Base-by-base conservation (phyloP, 2,113 vertebrate species). In the Neogobius melanostomus region DNA sequence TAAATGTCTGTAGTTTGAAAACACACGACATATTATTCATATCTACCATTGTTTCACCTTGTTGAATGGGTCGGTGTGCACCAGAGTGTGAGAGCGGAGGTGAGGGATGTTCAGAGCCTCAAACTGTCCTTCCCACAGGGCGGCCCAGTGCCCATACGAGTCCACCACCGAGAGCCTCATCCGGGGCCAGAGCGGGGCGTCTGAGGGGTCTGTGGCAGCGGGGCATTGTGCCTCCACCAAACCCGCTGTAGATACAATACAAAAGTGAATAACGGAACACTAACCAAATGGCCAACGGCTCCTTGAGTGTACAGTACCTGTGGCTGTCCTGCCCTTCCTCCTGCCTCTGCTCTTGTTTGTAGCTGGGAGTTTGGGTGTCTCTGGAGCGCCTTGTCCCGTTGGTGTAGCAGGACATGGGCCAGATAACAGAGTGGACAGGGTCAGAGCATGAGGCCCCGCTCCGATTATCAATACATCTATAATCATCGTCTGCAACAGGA, bases 61-160 rank as follows among this genome's bases (percentile, higher is more conserved):
- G 68, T 92, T 88, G 11, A 90, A 54, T 45, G 93, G 90, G 45
- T 94, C 91, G 0, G 92, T 92, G 89, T 94, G 93, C 45, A 94
- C 92, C 61, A 93, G 80, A 1, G 85, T 83, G 81, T 94, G 93
- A 53, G 93, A 94, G 81, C 93, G 92, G n/a, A 94, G 90, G 16
- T 93, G 92, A 64, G 90, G 85, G 80, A 94, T 94, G 71, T 88
- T 90, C 43, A 94, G 85, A 10, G 92, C 86, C 8, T 79, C 70
- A 74, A 94, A 93, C 88, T 94, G 93, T 16, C 92, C 91, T 76
- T 90, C 83, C 93, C 93, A 94, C 65, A 93, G 79, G 17, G 74
- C 17, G 0, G 85, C 60, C 93, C 93, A 94, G 66, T 84, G 82
- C 15, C 93, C 93, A 11, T 94, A 94, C 5, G 89, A 78, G 54